A percentile compares a stretch with the other conserved stretches of the same genome.
Conservation (phyloP, 2,888 invertebrate species). For the Mesorhabditis sp. region DNA sequence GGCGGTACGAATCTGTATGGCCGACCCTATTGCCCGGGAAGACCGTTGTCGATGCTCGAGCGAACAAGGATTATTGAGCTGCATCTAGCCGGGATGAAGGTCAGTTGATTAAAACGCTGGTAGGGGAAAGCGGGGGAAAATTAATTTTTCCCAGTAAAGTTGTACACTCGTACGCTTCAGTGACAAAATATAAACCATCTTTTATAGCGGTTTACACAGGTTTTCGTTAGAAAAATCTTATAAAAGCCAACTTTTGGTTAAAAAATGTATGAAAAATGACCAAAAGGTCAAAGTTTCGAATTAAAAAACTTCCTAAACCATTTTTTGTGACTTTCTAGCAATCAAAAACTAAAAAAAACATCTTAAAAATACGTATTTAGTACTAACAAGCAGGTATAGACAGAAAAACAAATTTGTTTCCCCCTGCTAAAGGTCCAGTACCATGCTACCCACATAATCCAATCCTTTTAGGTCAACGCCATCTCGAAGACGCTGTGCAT, state of each 20-base stretch:
- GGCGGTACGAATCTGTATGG: conserved; percentile 55
- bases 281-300: not conserved
- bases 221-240: too few species aligned
- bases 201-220: too few species aligned
- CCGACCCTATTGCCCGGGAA: conserved; percentile 53
- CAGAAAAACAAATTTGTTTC: too few species aligned
- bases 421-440: too few species aligned
- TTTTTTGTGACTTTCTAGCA: too few species aligned
- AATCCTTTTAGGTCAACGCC: conserved; percentile 45
- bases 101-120: conserved; percentile 8
- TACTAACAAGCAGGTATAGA: too few species aligned
- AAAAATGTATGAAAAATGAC: too few species aligned
- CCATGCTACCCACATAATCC: too few species aligned
- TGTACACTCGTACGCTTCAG: not conserved
- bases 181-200: too few species aligned
- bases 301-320: not conserved
- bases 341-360: too few species aligned
- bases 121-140: not conserved
- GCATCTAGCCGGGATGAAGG: conserved; percentile 53
- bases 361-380: too few species aligned
- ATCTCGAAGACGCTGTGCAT: conserved; percentile 55
- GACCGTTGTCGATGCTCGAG: conserved; percentile 55
- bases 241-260: too few species aligned
- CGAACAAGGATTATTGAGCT: conserved; percentile 47
- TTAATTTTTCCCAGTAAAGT: not conserved